Percentiles rank a stretch among this genome's conserved stretches.
These are phyloP conservation scores for Eidolon helvum DNA, from an alignment of 2,113 vertebrate species.

Conservation along the genomic window DNA sequence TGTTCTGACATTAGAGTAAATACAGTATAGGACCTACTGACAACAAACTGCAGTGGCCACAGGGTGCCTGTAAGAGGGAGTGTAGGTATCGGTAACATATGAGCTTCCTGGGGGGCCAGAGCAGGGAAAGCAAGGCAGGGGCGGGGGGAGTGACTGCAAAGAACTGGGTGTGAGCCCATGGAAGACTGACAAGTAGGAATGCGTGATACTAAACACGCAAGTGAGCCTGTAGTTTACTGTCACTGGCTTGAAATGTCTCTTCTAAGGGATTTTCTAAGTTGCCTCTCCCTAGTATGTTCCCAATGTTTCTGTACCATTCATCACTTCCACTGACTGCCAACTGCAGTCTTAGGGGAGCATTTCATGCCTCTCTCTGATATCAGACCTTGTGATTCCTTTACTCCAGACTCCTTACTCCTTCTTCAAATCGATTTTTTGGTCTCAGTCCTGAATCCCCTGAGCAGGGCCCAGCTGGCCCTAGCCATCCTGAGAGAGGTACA, in stretches of 20 bases:
- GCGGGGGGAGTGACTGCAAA: background rate
- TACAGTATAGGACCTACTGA: background rate
- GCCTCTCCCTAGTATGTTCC: background rate
- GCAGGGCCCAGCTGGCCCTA: slow-evolving; percentile 21
- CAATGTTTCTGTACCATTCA: background rate
- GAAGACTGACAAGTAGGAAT: background rate
- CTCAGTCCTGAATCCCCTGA: background rate
- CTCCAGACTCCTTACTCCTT: background rate
- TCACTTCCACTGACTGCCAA: background rate
- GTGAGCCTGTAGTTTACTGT: background rate
- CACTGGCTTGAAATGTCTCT: background rate
- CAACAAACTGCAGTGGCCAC: rapidly evolving
- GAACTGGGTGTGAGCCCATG: background rate
- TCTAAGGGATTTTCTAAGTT: background rate
- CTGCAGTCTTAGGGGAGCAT: background rate
- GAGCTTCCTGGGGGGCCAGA: background rate
- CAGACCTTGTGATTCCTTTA: background rate
- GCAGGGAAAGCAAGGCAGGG: background rate
- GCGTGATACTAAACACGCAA: background rate
- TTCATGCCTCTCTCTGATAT: background rate
- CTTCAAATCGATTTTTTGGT: slow-evolving; percentile 36
- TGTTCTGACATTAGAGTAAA: background rate
- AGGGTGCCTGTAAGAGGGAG: background rate
- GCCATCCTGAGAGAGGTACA: background rate
- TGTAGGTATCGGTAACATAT: background rate